Evolutionary conservation across 2,888 invertebrate species (phyloP), one percentile per base, ranked within the genome.

Genomic region (Oligia latruncula): DNA sequence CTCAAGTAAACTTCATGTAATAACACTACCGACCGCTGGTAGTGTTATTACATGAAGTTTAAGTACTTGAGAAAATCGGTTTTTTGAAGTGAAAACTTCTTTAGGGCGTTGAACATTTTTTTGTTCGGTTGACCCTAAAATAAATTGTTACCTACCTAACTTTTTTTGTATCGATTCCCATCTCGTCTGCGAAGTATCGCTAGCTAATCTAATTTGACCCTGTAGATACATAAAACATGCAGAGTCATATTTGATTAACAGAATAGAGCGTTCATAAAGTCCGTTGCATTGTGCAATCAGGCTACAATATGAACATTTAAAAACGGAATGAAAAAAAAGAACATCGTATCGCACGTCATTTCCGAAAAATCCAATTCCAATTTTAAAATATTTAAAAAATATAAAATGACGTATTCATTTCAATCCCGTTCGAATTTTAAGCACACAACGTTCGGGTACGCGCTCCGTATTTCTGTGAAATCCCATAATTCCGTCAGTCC

Each of bases 401-500:
- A 78, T 75, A 58, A 85, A 84, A 80, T 87, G 82, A 88, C 83
- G 85, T 88, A 89, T 89, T 89, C 81, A 85, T 89, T 86, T 79
- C 78, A 77, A 84, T 80, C 80, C 83, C 73, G 82, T 81, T 81
- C 81, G 82, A 86, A 88, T 82, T 82, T 84, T 73, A 83, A 85
- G 84, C 85, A 83, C 81, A 81, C 81, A 82, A 77, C 80, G 81
- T 79, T 88, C 82, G 83, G 84, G 77, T 75, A 80, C 40, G 83
- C 85, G 84, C 80, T 87, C 83, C 86, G 83, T 88, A 87, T 84
- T 84, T 83, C 84, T 84, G 84, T 87, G 82, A 92, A 91, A 85
- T 85, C 90, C 82, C 82, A 82, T 91, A 91, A 92, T 91, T 85
- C 90, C 87, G 81, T 77, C 84, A 87, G 84, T 84, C 82, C 90